Conservation (phyloP, 1,140 invertebrate genomes). For the Drosophila cardini region DNA sequence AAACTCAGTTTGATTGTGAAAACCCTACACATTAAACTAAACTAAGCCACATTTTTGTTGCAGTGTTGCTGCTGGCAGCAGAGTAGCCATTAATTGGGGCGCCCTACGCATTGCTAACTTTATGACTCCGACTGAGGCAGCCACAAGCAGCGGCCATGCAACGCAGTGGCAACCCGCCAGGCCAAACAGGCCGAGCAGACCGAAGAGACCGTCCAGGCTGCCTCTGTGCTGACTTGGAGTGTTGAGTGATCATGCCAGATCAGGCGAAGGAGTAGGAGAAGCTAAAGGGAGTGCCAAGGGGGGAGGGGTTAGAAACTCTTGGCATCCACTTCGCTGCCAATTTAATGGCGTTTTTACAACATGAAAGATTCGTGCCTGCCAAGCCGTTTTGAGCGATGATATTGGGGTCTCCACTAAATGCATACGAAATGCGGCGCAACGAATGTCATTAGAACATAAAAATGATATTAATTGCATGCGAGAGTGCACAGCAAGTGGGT, state of each 20-base stretch:
- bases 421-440: conserved; percentile 80
- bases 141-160: not conserved
- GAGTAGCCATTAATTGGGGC: conserved; percentile 61
- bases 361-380: conserved; percentile 82
- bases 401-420: conserved; percentile 59
- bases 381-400: conserved; percentile 81
- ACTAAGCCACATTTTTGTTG: too few species aligned
- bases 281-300: not conserved
- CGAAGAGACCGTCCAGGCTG: too few species aligned
- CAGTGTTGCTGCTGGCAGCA: too few species aligned
- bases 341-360: conserved; percentile 84
- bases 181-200: not conserved
- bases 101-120: conserved; percentile 68
- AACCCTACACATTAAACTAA: too few species aligned
- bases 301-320: conserved; percentile 26
- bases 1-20: too few species aligned
- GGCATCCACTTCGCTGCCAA: conserved; percentile 81
- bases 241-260: conserved; percentile 55
- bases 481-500: conserved; percentile 52
- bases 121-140: conserved; percentile 41
- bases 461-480: conserved; percentile 84
- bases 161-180: conserved; percentile 32
- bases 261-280: not conserved
- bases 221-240: not conserved
- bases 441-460: conserved; percentile 84